phyloP scores from a whole-genome alignment of 2,113 vertebrate genomes.

The Cyanoramphus novaezelandiae region DNA sequence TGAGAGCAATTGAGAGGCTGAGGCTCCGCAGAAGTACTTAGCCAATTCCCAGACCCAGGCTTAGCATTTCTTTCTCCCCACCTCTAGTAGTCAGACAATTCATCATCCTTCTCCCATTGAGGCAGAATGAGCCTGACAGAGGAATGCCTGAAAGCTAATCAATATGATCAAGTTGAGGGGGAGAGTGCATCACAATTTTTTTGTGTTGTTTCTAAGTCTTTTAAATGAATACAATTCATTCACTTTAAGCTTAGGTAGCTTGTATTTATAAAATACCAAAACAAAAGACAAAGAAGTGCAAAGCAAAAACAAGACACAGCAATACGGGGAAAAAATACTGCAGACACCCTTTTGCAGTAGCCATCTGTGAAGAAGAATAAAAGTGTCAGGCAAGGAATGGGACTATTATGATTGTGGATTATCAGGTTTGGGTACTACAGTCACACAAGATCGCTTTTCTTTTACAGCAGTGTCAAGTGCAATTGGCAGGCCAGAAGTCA shows the following conservation, averaged over 20 bases:
- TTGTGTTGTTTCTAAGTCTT: constrained; percentile 57
- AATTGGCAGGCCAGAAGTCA: constrained; percentile 50
- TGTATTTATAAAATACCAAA: constrained; percentile 78
- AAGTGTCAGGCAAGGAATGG: constrained; percentile 13
- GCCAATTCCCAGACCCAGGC: constrained; percentile 90
- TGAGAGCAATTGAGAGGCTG: constrained; percentile 86
- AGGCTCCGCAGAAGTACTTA: constrained; percentile 90
- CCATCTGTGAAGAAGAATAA: not conserved
- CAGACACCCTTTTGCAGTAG: not conserved
- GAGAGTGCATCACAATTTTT: constrained; percentile 70
- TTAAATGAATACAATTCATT: constrained; percentile 73
- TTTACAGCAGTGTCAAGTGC: constrained; percentile 32
- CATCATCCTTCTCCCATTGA: constrained; percentile 89
- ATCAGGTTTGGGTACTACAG: constrained; percentile 42
- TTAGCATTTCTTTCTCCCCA: constrained; percentile 80
- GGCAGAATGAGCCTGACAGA: constrained; percentile 83
- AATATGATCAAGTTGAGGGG: constrained; percentile 69
- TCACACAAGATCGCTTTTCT: constrained; percentile 14
- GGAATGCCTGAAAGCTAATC: constrained; percentile 78
- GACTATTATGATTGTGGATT: constrained; percentile 24
- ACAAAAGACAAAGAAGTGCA: constrained; percentile 71
- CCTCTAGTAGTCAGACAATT: constrained; percentile 85
- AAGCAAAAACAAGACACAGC: not conserved
- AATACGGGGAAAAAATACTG: rapidly evolving
- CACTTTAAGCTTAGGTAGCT: constrained; percentile 58